Conservation (phyloP, 2,888 invertebrate genomes). For the Coelinius sp. region DNA sequence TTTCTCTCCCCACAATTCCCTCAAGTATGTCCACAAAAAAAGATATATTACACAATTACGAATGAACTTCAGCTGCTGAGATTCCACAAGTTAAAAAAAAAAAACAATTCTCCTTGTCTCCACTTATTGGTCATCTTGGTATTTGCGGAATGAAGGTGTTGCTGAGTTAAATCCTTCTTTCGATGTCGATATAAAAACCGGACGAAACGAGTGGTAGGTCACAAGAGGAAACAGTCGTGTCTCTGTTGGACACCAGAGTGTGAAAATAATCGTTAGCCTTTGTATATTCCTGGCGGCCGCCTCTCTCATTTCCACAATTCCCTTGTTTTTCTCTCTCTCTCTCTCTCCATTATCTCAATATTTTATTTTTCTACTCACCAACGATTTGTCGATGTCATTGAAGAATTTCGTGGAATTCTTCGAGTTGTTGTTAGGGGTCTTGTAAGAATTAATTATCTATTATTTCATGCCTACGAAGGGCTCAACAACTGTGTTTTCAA, state of each 20-base stretch:
- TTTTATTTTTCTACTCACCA: constrained; percentile 19
- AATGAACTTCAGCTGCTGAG: constrained; percentile 23
- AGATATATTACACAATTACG: constrained; percentile 26
- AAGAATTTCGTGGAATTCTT: constrained; percentile 4
- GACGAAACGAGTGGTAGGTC: constrained; percentile 53
- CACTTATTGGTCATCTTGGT: constrained; percentile 39
- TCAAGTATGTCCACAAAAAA: constrained; percentile 22
- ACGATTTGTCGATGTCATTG: constrained; percentile 48
- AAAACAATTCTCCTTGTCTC: constrained; percentile 15
- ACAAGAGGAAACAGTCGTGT: constrained; percentile 36
- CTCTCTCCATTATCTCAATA: not conserved
- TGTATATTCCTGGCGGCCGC: constrained; percentile 57
- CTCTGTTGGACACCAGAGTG: constrained; percentile 46
- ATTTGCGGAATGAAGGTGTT: constrained; percentile 55
- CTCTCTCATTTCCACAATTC: constrained; percentile 25
- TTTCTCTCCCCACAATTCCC: not conserved
- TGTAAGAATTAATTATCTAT: constrained; percentile 1
- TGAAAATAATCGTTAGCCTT: constrained; percentile 63
- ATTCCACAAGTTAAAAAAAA: no score
- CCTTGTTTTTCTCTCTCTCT: not conserved
- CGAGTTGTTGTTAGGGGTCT: not conserved
- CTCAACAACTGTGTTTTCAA: no score
- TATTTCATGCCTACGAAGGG: not conserved
- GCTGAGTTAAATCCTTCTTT: constrained; percentile 47
- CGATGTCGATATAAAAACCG: constrained; percentile 43